Conservation (phyloP, 35 echinoderm and acorn worm genomes). For the Patiria miniata region DNA sequence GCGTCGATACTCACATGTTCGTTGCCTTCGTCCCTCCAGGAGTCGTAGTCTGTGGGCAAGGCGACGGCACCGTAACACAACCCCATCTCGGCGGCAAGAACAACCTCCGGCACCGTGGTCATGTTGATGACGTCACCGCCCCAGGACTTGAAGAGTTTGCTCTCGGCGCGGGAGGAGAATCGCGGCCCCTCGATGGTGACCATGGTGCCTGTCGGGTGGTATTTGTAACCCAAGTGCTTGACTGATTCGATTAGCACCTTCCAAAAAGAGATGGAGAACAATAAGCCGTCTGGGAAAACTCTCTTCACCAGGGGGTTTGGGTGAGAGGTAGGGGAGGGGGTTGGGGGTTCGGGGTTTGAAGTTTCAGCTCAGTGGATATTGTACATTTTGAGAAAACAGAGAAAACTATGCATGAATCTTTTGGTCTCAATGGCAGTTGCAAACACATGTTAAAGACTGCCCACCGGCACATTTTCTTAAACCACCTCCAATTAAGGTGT, state of each 20-base stretch:
- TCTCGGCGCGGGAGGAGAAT: slow-evolving; percentile 88
- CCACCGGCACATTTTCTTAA: no score
- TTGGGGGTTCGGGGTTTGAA: no score
- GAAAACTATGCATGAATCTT: no score
- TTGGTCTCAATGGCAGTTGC: no score
- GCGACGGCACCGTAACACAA: slow-evolving; percentile 86
- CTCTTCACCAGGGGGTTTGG: no score
- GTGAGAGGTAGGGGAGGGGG: no score
- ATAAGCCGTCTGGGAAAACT: no score
- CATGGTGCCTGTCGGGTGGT: slow-evolving; percentile 65
- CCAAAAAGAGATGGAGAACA: not conserved
- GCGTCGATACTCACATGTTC: slow-evolving; percentile 59
- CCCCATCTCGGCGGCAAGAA: slow-evolving; percentile 81
- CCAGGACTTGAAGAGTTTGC: slow-evolving; percentile 72
- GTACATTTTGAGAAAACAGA: no score
- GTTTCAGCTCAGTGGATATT: no score
- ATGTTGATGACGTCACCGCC: slow-evolving; percentile 92
- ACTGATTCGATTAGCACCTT: slow-evolving; percentile 71
- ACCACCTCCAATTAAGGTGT: no score
- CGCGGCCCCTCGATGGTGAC: slow-evolving; percentile 91
- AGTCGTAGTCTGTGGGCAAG: slow-evolving; percentile 92
- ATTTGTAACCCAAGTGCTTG: slow-evolving; percentile 42
- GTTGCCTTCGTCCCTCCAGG: slow-evolving; percentile 75
- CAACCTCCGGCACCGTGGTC: slow-evolving; percentile 94
- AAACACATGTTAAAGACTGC: no score